phyloP scores from a whole-genome alignment of 2,113 vertebrate genomes.

The Suncus etruscus region DNA sequence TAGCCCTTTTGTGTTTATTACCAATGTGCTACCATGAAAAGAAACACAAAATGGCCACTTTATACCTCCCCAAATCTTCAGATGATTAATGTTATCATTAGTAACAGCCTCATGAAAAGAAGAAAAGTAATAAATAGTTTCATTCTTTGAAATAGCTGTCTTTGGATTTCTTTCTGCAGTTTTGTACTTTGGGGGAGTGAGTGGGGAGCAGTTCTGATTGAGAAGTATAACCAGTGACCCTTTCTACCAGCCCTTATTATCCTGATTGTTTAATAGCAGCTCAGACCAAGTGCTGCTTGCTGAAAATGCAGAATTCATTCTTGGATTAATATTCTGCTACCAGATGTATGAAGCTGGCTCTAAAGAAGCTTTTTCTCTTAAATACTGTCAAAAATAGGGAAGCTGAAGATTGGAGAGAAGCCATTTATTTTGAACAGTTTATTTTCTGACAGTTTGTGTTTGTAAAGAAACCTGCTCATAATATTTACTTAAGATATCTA shows the following conservation, averaged over 20 bases:
- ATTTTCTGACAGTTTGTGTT: slow-evolving; percentile 78
- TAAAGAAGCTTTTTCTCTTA: slow-evolving; percentile 75
- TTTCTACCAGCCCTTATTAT: neutral
- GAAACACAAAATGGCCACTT: neutral
- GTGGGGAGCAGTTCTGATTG: neutral
- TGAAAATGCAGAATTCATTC: slow-evolving; percentile 63
- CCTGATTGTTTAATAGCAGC: slow-evolving; percentile 46
- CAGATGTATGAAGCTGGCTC: slow-evolving; percentile 81
- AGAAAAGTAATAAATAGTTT: slow-evolving; percentile 10
- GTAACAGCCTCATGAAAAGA: slow-evolving; percentile 18
- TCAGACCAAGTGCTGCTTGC: slow-evolving; percentile 12
- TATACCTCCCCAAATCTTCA: slow-evolving; percentile 46
- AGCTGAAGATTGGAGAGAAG: slow-evolving; percentile 78
- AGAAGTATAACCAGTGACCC: slow-evolving; percentile 18
- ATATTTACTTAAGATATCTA: slow-evolving; percentile 65
- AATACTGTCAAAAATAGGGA: slow-evolving; percentile 71
- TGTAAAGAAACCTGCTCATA: slow-evolving; percentile 79
- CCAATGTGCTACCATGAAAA: slow-evolving; percentile 12
- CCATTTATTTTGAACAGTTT: slow-evolving; percentile 81
- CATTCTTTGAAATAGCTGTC: slow-evolving; percentile 48
- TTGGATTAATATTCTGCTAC: slow-evolving; percentile 83
- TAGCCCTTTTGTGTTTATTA: slow-evolving; percentile 31
- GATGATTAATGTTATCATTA: slow-evolving; percentile 19
- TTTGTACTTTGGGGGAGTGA: neutral
- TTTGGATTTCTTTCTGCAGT: neutral